Evolutionary conservation across 2,797 vertebrate species (phyloP), one percentile per base, ranked within the genome.

Genomic region (Xenops minutus): DNA sequence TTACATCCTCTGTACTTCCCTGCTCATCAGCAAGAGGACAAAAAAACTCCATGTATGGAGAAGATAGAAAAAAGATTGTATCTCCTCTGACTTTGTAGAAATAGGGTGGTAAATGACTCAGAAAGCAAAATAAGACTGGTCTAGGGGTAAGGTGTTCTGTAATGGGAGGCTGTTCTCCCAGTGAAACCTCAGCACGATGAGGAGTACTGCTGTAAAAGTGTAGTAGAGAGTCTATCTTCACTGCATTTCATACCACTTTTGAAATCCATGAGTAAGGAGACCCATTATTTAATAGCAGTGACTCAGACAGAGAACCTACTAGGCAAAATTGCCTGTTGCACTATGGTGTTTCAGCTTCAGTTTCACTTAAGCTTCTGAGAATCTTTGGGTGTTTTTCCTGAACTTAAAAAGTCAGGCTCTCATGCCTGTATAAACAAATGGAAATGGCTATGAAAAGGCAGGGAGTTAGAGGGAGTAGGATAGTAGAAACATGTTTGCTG

Each of bases 31-130:
- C 41, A 39, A 86, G 30, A 58, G 41, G 12, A 41, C 43, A 48
- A 66, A 77, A 93, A 49, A 15, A 2, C 2, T 7, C n/a, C 34
- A 85, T 17, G 6, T 63, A 43, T 32, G 29, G 66, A 69, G 22
- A 84, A 63, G 29, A 46, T 14, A 63, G 41, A 80, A 73, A 74
- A 87, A 68, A 86, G 68, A 56, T 61, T 84, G 32, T 48, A 69
- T 89, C 52, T 95, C 23, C 27, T 94, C 52, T 77, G 68, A 55
- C 37, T 95, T 81, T 66, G 23, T 89, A 48, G 62, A 94, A 91
- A 61, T 41, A 48, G 46, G 29, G 27, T 67, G 26, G 32, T 78
- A 78, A 67, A 63, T 82, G 15, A 77, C 75, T 81, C 51, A 83
- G 36, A 72, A 83, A n/a, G 30, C 29, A 75, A 69, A 81, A 23